A percentile compares a stretch with the other conserved stretches of the same genome.
Evolutionary conservation across 2,797 vertebrate species (phyloP).

Genomic region (Valencia hispanica): DNA sequence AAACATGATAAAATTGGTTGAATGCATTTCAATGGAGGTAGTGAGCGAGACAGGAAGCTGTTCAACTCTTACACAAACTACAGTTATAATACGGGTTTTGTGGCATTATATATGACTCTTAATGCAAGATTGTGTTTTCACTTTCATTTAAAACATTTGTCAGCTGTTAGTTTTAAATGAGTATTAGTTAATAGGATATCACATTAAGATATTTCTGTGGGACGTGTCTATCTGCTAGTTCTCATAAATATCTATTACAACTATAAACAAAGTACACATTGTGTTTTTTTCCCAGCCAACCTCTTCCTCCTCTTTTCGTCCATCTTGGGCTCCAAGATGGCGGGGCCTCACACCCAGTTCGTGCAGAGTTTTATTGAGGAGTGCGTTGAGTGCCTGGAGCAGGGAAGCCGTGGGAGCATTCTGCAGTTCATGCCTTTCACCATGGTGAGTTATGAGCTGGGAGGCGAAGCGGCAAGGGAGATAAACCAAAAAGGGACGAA

Average conservation of each 20-base stretch:
- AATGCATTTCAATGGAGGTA: not conserved
- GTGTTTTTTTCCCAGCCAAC: slow-evolving; percentile 82
- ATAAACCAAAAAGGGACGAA: not conserved
- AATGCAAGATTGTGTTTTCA: not conserved
- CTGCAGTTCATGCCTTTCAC: slow-evolving; percentile 99
- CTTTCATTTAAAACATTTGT: not conserved
- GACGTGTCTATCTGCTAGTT: not conserved
- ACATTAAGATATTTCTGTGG: not conserved
- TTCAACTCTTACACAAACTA: not conserved
- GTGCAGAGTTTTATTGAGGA: slow-evolving; percentile 99
- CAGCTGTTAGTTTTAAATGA: not conserved
- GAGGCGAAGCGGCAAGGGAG: not conserved
- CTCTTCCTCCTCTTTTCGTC: slow-evolving; percentile 96
- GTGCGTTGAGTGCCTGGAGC: slow-evolving; percentile 94
- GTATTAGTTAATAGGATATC: not conserved
- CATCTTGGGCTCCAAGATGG: slow-evolving; percentile 91
- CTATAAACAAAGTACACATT: not conserved
- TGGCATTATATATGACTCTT: not conserved
- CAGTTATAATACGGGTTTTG: not conserved
- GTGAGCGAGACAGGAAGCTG: not conserved
- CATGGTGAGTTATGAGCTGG: slow-evolving; percentile 84
- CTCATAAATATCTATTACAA: not conserved
- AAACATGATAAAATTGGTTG: not conserved
- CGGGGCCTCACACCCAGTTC: slow-evolving; percentile 95
- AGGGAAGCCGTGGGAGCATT: slow-evolving; percentile 92